A percentile compares a stretch with the other conserved stretches of the same genome.
phyloP scores from a whole-genome alignment of 2,797 vertebrate genomes.

The Anisognathus igniventris region DNA sequence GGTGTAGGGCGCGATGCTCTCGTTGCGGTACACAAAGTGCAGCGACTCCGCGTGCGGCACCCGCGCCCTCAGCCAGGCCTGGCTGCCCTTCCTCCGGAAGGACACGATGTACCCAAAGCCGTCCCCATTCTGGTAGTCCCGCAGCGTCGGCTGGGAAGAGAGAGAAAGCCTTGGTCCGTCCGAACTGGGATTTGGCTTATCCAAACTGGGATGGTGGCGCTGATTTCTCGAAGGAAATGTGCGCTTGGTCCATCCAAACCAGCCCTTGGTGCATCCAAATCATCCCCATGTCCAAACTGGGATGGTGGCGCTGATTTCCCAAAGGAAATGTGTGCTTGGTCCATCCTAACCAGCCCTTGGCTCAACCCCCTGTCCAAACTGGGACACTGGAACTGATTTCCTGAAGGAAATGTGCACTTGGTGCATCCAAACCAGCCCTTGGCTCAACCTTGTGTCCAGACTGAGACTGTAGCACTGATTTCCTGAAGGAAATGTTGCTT shows the following conservation, averaged over 20 bases:
- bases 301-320: neutral
- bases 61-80: conserved; percentile 76
- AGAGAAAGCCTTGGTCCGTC: neutral
- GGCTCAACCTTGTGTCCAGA: too few relatives aligned
- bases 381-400: neutral
- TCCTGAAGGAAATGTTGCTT: rapidly evolving
- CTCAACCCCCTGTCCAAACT: rapidly evolving
- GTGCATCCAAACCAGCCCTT: too few relatives aligned
- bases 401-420: too few relatives aligned
- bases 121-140: conserved; percentile 95
- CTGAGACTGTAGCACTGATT: rapidly evolving
- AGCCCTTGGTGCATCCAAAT: too few relatives aligned
- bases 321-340: neutral
- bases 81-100: conserved; percentile 80
- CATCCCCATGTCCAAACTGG: too few relatives aligned
- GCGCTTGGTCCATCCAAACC: rapidly evolving
- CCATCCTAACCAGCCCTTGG: rapidly evolving
- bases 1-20: conserved; percentile 85
- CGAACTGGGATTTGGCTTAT: neutral
- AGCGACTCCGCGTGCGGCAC: conserved; percentile 85
- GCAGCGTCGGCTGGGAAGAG: conserved; percentile 79
- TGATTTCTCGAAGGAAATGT: neutral
- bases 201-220: rapidly evolving
- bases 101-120: conserved; percentile 91
- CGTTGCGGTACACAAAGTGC: conserved; percentile 88